A percentile compares a stretch with the other conserved stretches of the same genome.
Conservation (phyloP, 2,888 invertebrate genomes). For the Myathropa florea region DNA sequence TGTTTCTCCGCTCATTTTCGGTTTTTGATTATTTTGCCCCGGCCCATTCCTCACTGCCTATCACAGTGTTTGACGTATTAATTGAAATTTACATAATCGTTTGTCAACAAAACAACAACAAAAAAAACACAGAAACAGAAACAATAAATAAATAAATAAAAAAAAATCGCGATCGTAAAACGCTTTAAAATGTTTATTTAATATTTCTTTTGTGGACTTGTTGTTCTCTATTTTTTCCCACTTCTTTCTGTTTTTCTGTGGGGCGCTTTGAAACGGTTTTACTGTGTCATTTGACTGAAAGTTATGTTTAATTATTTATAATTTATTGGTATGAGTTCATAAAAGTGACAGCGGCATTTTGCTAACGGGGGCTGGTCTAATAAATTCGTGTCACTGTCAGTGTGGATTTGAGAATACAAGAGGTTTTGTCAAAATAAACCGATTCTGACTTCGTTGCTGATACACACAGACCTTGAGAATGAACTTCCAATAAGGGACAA, state of each 20-base stretch:
- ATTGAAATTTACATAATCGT: slow-evolving; percentile 53
- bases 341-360: not conserved
- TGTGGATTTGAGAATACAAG: not conserved
- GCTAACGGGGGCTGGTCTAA: not conserved
- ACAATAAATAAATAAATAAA: not conserved
- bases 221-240: not conserved
- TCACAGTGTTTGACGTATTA: slow-evolving; percentile 52
- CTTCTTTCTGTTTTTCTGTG: not conserved
- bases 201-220: not conserved
- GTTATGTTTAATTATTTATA: slow-evolving; percentile 30
- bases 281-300: slow-evolving; percentile 23
- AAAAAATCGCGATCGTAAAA: slow-evolving; percentile 46
- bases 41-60: slow-evolving; percentile 24
- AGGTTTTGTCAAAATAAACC: not conserved
- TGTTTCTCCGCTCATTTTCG: not conserved
- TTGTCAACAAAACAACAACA: slow-evolving; percentile 13
- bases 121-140: not conserved
- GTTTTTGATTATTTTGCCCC: not conserved
- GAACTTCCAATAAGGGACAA: not conserved
- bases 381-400: not conserved
- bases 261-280: slow-evolving; percentile 9
- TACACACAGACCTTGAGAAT: not conserved
- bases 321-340: slow-evolving; percentile 28
- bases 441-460: not conserved
- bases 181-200: slow-evolving; percentile 27